These are phyloP conservation scores for Chymomyza caudatula DNA, from an alignment of 2,888 invertebrate genomes.

Conservation along the genomic window DNA sequence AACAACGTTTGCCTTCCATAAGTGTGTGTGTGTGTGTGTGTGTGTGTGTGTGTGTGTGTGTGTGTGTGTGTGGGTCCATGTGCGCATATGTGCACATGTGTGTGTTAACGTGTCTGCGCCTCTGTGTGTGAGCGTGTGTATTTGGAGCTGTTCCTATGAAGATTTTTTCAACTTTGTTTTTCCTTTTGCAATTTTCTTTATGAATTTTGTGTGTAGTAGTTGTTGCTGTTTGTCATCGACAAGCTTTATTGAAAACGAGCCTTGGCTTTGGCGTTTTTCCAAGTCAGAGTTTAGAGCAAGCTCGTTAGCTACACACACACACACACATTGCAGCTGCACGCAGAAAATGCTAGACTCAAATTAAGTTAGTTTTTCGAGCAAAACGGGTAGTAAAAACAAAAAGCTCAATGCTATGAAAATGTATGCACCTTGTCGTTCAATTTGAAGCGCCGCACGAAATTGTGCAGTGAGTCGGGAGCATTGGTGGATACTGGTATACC, in stretches of 20 bases:
- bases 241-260: conserved; percentile 62
- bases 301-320: conserved; percentile 9
- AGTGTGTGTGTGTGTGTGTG: background rate
- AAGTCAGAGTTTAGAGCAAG: conserved; percentile 27
- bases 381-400: conserved; percentile 55
- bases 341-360: conserved; percentile 58
- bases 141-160: background rate
- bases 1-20: conserved; percentile 1
- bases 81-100: too few species aligned
- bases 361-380: conserved; percentile 64
- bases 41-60: background rate
- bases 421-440: background rate
- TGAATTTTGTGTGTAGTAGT: conserved; percentile 26
- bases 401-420: conserved; percentile 47
- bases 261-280: conserved; percentile 22
- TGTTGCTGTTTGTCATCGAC: conserved; percentile 28
- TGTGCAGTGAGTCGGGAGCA: too few species aligned
- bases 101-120: background rate
- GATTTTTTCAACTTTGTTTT: conserved; percentile 13
- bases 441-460: background rate
- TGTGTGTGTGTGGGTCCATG: background rate
- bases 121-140: too few species aligned
- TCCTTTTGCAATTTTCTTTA: conserved; percentile 36
- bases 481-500: too few species aligned
- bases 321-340: conserved; percentile 22